phyloP scores from a whole-genome alignment of 2,113 vertebrate species.

The Tauraco erythrolophus region DNA sequence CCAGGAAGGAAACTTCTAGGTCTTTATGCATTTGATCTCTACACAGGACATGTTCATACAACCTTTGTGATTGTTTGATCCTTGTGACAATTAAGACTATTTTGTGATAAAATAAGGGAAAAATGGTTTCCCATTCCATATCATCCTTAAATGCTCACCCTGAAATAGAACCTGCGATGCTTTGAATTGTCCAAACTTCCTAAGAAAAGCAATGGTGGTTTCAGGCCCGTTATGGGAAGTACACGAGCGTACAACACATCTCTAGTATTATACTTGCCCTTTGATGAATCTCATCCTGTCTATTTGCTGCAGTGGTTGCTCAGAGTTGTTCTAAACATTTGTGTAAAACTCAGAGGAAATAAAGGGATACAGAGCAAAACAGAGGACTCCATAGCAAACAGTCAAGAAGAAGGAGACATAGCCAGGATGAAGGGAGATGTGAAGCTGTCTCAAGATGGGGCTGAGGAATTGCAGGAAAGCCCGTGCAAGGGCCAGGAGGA shows the following conservation, averaged over 20 bases:
- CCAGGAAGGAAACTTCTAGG: not conserved
- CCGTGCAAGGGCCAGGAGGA: not conserved
- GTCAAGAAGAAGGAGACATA: not conserved
- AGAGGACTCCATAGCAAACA: not conserved
- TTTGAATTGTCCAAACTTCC: not conserved
- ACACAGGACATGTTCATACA: not conserved
- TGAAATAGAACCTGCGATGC: not conserved
- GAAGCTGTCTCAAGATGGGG: not conserved
- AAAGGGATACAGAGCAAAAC: not conserved
- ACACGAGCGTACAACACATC: not conserved
- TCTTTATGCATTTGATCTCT: not conserved
- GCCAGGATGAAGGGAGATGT: not conserved
- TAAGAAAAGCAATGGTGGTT: not conserved
- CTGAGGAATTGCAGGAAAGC: not conserved
- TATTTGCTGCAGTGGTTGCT: not conserved
- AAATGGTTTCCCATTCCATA: not conserved
- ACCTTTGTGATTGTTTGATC: not conserved
- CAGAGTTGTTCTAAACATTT: not conserved
- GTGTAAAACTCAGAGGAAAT: not conserved
- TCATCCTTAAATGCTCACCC: not conserved
- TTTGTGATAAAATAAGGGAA: not conserved
- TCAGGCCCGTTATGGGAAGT: not conserved
- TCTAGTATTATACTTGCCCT: not conserved
- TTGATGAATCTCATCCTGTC: not conserved
- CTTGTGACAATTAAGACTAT: not conserved